Percentiles rank a stretch among this genome's conserved stretches.
Conservation (phyloP, 2,888 invertebrate species). For the Dolichomitus sp. region DNA sequence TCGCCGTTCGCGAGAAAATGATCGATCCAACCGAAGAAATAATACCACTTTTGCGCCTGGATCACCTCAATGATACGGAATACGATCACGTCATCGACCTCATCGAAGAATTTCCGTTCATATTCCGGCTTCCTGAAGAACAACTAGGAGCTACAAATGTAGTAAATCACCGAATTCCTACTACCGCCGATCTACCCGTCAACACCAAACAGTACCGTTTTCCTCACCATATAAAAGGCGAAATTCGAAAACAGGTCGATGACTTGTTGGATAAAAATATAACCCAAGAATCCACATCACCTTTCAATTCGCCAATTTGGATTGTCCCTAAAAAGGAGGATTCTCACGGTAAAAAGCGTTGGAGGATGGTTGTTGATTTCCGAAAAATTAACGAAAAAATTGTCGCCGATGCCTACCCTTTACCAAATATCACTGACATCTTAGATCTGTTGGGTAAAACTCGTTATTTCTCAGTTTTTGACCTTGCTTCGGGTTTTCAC, state of each 20-base stretch:
- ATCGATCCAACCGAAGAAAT: background rate
- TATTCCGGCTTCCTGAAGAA: background rate
- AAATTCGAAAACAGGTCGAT: background rate
- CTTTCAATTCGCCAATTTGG: no score
- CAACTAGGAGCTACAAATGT: constrained; percentile 10
- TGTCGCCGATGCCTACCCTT: no score
- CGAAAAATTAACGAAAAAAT: no score
- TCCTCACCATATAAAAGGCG: background rate
- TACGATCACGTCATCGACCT: background rate
- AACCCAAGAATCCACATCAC: no score
- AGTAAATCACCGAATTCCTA: background rate
- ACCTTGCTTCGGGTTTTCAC: no score
- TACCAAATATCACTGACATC: no score
- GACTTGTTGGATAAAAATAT: background rate
- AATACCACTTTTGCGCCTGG: background rate
- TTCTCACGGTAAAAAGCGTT: no score
- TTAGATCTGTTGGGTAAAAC: no score
- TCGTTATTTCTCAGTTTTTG: no score
- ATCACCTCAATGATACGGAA: background rate
- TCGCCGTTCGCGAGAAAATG: background rate
- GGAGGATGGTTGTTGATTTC: no score
- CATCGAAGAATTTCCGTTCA: background rate
- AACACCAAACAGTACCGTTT: constrained; percentile 11
- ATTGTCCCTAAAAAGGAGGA: no score
- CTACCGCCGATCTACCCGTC: background rate